phyloP scores from a whole-genome alignment of 92 coral and sea anemone species.

The Pocillopora meandrina region DNA sequence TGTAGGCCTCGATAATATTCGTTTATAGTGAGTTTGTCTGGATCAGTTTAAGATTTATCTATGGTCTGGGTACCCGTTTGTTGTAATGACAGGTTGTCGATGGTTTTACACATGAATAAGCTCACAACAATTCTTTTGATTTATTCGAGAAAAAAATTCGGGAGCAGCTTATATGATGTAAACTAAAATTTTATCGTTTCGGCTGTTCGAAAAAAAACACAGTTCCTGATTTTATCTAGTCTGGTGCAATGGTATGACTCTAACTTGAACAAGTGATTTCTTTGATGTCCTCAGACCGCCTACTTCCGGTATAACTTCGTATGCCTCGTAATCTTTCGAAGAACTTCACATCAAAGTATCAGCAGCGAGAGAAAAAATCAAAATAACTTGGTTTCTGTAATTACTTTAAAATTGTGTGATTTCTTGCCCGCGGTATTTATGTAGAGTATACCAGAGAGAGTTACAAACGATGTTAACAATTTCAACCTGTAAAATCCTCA shows the following conservation, averaged over 20 bases:
- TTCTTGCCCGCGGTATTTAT: no score
- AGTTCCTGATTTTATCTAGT: no score
- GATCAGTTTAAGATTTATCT: background rate
- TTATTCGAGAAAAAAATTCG: background rate
- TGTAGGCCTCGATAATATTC: background rate
- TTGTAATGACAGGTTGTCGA: constrained; percentile 39
- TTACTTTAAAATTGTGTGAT: no score
- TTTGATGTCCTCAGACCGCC: background rate
- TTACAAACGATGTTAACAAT: background rate
- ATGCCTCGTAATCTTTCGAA: background rate
- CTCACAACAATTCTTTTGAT: background rate
- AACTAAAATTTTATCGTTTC: background rate
- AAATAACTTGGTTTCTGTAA: background rate
- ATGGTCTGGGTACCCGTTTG: constrained; percentile 29
- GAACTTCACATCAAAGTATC: background rate
- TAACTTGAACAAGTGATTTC: no score
- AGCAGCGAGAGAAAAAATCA: background rate
- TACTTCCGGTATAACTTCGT: background rate
- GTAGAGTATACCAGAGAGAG: background rate
- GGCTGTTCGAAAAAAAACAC: no score
- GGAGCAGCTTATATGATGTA: background rate
- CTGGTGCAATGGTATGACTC: no score
- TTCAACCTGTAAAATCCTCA: background rate
- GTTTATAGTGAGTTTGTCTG: background rate
- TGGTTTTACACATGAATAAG: constrained; percentile 15